Base-by-base conservation (phyloP, 2,113 vertebrate species). In the Larimichthys polyactis region DNA sequence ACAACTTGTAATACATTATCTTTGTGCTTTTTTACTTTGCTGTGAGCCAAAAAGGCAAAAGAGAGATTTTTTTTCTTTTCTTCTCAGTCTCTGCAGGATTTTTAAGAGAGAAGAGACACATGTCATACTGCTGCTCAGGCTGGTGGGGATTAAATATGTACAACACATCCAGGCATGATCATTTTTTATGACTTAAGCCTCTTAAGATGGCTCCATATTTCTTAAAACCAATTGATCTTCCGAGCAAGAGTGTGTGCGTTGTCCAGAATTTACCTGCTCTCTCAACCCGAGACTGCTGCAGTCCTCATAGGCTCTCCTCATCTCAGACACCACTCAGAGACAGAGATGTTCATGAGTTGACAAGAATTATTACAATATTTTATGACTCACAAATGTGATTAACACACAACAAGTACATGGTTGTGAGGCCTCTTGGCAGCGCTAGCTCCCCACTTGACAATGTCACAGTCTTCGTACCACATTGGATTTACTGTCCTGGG, bases 151-250 rank as follows among this genome's bases (percentile, higher is more conserved):
- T 94, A 94, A 91, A 93, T 90, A 92, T 95, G 93, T 93, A 94
- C 89, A 91, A 93, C 91, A 94, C 91, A 92, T 92, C 90, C 92
- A 91, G 89, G 91, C 89, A 90, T 91, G 93, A 94, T 94, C 86
- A 92, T 92, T 94, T 94, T 92, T 93, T 92, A 92, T 90, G 85
- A 91, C 92, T 94, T 94, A 93, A 94, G 92, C 93, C 90, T 92
- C 94, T 95, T 95, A 93, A 93, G 89, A 93, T 93, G 91, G 91
- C 92, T 94, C 89, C 90, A 89, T 91, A 87, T 89, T 90, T 89
- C 83, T 90, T 84, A 91, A 92, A 92, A 91, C 87, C 87, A 91
- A 92, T 91, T 91, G 89, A 94, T 93, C 88, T 93, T 87, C 70
- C 7, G 62, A 89, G 76, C 70, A 87, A 85, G 86, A 87, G 71